Percentiles rank a stretch among this genome's conserved stretches.
Conservation (phyloP, 1,140 invertebrate species). For the Brachionus rotundiformis region DNA sequence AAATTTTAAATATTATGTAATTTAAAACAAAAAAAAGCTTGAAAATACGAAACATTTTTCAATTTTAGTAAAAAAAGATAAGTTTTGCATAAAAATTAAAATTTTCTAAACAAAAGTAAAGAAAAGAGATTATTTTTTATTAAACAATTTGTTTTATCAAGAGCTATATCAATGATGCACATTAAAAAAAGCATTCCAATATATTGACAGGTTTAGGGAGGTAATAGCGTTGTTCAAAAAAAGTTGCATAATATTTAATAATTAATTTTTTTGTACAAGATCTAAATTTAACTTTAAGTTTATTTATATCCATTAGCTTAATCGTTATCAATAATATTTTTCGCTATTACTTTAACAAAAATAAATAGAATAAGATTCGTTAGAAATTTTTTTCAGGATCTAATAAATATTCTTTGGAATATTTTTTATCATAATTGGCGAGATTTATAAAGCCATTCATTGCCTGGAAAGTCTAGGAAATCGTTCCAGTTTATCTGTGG, state of each 20-base stretch:
- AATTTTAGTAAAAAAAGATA: neutral
- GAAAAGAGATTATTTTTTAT: neutral
- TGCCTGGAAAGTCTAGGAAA: neutral
- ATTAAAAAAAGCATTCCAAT: neutral
- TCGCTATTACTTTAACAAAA: neutral
- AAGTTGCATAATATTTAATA: neutral
- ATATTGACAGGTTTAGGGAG: no score
- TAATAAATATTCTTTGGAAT: neutral
- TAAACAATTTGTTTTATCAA: neutral
- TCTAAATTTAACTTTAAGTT: neutral
- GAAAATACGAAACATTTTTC: neutral
- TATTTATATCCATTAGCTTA: neutral
- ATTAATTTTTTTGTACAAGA: neutral
- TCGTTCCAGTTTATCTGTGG: neutral
- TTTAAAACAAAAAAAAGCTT: neutral
- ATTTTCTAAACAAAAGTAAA: no score
- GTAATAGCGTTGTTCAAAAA: no score
- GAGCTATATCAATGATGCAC: neutral
- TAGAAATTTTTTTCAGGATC: neutral
- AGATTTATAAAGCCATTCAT: neutral
- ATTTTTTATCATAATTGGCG: neutral
- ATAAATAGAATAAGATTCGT: neutral
- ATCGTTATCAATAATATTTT: constrained; percentile 17
- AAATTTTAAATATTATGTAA: neutral
- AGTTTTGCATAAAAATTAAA: no score